phyloP scores from a whole-genome alignment of 35 echinoderm and acorn worm species.

The Amphiura filiformis region DNA sequence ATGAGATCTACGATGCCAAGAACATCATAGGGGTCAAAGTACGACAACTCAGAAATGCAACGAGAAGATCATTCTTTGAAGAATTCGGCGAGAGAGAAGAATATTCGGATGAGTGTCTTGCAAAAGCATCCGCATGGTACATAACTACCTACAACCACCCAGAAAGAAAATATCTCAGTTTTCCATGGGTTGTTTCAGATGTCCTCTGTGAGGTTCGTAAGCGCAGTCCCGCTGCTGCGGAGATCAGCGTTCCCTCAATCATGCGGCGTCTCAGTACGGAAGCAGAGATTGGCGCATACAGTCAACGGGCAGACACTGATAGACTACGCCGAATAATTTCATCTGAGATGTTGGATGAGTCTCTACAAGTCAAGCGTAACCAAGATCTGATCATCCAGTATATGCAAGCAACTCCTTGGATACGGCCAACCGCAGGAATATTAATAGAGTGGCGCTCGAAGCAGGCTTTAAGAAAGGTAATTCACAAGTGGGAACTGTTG shows the following conservation, averaged over 20 bases:
- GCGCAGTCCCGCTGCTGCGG: neutral
- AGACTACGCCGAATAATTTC: neutral
- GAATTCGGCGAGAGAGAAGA: neutral
- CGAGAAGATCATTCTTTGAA: neutral
- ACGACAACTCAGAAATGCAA: neutral
- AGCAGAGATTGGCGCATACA: neutral
- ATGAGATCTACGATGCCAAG: slow-evolving; percentile 10
- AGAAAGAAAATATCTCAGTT: neutral
- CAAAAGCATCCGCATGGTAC: slow-evolving; percentile 38
- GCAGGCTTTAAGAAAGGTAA: neutral
- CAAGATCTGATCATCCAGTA: neutral
- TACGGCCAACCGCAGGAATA: neutral
- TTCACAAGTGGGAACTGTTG: neutral
- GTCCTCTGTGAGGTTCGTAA: neutral
- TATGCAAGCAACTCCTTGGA: neutral
- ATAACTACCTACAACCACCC: neutral
- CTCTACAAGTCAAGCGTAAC: neutral
- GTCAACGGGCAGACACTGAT: no score
- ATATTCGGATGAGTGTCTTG: neutral
- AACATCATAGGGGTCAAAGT: neutral
- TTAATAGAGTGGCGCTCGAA: neutral
- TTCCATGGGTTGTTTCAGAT: slow-evolving; percentile 27
- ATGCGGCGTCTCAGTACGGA: neutral
- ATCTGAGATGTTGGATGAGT: no score
- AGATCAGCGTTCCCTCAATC: neutral